phyloP scores from a whole-genome alignment of 2,797 vertebrate species.

The Euphonia xanthogaster region DNA sequence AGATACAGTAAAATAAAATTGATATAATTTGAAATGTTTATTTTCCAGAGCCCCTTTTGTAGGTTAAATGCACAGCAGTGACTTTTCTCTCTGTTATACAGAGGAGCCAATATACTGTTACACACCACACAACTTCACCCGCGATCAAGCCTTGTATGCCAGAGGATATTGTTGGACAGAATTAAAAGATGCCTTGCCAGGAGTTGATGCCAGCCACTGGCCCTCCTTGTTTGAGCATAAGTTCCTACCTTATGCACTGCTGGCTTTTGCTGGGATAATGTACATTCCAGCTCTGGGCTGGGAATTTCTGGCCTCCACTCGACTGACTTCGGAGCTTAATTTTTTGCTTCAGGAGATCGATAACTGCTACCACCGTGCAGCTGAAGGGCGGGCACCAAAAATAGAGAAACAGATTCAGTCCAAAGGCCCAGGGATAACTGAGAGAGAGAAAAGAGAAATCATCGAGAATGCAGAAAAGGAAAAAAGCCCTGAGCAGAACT shows the following conservation, averaged over 20 bases:
- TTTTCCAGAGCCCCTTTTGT: slow-evolving; percentile 78
- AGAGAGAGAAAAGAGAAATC: slow-evolving; percentile 93
- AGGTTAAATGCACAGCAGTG: slow-evolving; percentile 77
- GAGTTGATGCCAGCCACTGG: slow-evolving; percentile 88
- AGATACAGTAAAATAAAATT: slow-evolving; percentile 43
- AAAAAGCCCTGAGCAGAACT: slow-evolving; percentile 97
- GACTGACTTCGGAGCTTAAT: slow-evolving; percentile 98
- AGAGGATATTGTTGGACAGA: slow-evolving; percentile 99
- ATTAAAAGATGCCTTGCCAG: slow-evolving; percentile 91
- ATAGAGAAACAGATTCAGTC: slow-evolving; percentile 99
- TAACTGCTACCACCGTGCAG: slow-evolving; percentile 98
- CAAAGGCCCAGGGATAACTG: slow-evolving; percentile 96
- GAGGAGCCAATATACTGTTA: slow-evolving; percentile 99
- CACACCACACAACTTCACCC: slow-evolving; percentile 99
- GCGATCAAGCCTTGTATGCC: slow-evolving; percentile 98
- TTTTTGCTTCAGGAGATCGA: slow-evolving; percentile 99
- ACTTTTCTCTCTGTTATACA: slow-evolving; percentile 85
- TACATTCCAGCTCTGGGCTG: slow-evolving; percentile 95
- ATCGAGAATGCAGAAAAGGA: slow-evolving; percentile 99
- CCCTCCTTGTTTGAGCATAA: slow-evolving; percentile 98
- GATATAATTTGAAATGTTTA: slow-evolving; percentile 72
- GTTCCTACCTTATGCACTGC: slow-evolving; percentile 95
- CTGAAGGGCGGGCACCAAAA: slow-evolving; percentile 96
- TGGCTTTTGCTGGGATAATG: slow-evolving; percentile 98
- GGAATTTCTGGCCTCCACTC: slow-evolving; percentile 97